Percentiles rank a stretch among this genome's conserved stretches.
These are phyloP conservation scores for Eupristina koningsbergeri DNA, from an alignment of 1,140 invertebrate species.

Conservation along the genomic window DNA sequence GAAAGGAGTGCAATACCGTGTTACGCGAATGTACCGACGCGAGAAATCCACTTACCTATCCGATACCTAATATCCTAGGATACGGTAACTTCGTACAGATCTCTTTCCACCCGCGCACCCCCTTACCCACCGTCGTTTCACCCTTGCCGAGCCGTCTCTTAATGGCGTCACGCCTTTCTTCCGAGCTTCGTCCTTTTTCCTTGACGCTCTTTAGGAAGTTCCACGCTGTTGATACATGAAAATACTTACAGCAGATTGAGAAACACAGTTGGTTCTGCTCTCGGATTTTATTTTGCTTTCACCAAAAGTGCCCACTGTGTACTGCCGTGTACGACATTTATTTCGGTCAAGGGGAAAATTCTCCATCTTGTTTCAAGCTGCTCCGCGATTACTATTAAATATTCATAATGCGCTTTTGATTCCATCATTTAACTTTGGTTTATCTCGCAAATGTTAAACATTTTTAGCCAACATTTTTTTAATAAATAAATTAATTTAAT, in stretches of 20 bases:
- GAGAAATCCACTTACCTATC: conserved; percentile 67
- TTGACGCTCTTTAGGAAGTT: conserved; percentile 8
- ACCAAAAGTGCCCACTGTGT: background rate
- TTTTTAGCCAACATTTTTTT: no score
- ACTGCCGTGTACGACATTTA: background rate
- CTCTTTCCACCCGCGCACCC: background rate
- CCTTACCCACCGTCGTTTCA: no score
- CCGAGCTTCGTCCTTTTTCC: background rate
- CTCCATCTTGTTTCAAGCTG: background rate
- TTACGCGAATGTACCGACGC: conserved; percentile 66
- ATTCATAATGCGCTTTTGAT: background rate
- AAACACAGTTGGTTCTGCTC: background rate
- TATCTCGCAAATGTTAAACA: no score
- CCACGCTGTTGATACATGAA: conserved; percentile 19
- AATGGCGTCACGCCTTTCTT: background rate
- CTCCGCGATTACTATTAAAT: background rate
- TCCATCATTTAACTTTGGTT: background rate
- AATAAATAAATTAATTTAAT: no score
- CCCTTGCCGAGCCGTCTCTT: no score
- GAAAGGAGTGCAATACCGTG: conserved; percentile 67
- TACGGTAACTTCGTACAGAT: conserved; percentile 45
- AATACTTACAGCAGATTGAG: background rate
- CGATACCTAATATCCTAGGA: conserved; percentile 59
- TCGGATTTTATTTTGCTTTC: background rate
- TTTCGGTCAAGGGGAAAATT: background rate